These are phyloP conservation scores for Ichneumoninae sp. DNA, from an alignment of 2,888 invertebrate species.

Conservation along the genomic window DNA sequence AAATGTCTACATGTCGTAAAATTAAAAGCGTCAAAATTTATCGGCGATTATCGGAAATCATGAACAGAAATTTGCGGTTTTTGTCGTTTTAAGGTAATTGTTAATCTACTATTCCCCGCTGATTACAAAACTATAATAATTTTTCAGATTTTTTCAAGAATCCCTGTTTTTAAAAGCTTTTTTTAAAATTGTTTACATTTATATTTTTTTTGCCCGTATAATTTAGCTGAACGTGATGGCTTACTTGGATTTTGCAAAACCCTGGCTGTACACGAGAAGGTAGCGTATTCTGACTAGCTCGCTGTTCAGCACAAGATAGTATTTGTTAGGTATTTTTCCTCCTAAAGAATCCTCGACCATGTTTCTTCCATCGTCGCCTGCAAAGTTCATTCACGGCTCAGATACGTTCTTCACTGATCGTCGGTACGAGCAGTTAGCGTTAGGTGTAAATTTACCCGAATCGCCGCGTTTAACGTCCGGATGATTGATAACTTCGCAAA, in stretches of 20 bases:
- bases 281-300: slow-evolving; percentile 91
- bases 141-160: too few relatives aligned
- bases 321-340: slow-evolving; percentile 87
- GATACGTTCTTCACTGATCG: background rate
- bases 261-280: slow-evolving; percentile 88
- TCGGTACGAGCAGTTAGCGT: background rate
- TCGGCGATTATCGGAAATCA: too few relatives aligned
- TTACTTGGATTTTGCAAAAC: slow-evolving; percentile 77
- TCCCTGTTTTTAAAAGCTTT: too few relatives aligned
- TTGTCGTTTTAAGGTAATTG: too few relatives aligned
- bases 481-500: slow-evolving; percentile 92
- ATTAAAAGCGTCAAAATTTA: too few relatives aligned
- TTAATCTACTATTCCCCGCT: too few relatives aligned
- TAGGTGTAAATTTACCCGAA: slow-evolving; percentile 72
- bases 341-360: slow-evolving; percentile 79
- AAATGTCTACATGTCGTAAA: too few relatives aligned
- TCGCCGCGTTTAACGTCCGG: slow-evolving; percentile 85
- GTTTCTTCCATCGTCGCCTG: slow-evolving; percentile 75
- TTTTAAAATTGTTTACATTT: background rate
- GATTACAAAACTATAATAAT: too few relatives aligned
- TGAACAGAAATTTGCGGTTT: too few relatives aligned
- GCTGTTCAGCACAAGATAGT: slow-evolving; percentile 91
- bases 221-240: slow-evolving; percentile 71
- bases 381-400: background rate
- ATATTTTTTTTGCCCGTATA: background rate